These are phyloP conservation scores for Lateolabrax maculatus DNA, from an alignment of 2,797 vertebrate species.

Conservation along the genomic window DNA sequence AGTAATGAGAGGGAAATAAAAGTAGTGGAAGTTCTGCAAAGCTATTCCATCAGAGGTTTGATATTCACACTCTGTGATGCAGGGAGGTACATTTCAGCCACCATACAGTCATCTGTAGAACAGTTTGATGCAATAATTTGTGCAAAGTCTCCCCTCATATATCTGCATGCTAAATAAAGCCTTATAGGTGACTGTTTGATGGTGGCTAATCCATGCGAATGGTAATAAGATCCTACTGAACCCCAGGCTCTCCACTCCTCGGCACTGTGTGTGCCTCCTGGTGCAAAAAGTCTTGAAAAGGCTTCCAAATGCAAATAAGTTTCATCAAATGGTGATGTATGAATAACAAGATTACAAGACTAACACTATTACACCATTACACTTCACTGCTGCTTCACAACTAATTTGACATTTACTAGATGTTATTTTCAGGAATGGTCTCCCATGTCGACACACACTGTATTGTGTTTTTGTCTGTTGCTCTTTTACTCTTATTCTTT, in stretches of 20 bases:
- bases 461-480: background rate
- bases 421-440: background rate
- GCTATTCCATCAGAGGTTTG: background rate
- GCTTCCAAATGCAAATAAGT: constrained; percentile 10
- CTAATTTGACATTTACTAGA: background rate
- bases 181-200: constrained; percentile 27
- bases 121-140: background rate
- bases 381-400: background rate
- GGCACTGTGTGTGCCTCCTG: constrained; percentile 26
- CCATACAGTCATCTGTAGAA: background rate
- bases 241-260: constrained; percentile 31
- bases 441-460: background rate
- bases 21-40: background rate
- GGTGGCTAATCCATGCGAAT: constrained; percentile 22
- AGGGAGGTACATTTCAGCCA: background rate
- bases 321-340: constrained; percentile 12
- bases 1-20: background rate
- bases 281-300: background rate
- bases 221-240: constrained; percentile 22
- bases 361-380: background rate
- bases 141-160: background rate
- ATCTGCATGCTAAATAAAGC: constrained; percentile 27
- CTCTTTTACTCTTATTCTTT: background rate
- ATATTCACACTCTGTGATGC: background rate
- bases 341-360: constrained; percentile 24